A percentile compares a stretch with the other conserved stretches of the same genome.
Evolutionary conservation across 2,797 vertebrate genomes (phyloP).

Genomic region (Taenioides sp.): DNA sequence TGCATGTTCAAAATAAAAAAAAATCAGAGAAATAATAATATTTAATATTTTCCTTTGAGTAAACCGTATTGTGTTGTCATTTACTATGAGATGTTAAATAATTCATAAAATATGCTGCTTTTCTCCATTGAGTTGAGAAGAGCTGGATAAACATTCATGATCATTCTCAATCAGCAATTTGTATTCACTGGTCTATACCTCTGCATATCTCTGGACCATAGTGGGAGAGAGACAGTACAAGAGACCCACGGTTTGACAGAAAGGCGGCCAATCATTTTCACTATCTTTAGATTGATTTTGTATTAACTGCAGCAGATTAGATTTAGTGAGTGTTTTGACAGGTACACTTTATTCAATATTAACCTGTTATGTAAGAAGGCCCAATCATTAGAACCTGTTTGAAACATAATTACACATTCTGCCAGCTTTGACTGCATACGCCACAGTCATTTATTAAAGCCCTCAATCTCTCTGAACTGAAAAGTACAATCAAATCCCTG

Average conservation of each 20-base stretch:
- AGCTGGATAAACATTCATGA: background rate
- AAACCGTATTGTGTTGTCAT: background rate
- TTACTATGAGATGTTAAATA: slow-evolving; percentile 2
- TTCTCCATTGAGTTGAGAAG: background rate
- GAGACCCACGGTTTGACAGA: background rate
- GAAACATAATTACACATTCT: slow-evolving; percentile 41
- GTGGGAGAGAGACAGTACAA: background rate
- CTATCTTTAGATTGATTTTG: slow-evolving; percentile 14
- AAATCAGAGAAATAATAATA: too few relatives aligned
- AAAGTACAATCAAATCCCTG: slow-evolving; percentile 59
- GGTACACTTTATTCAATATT: slow-evolving; percentile 46
- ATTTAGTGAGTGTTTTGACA: slow-evolving; percentile 30
- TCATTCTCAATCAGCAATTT: slow-evolving; percentile 5
- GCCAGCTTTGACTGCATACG: slow-evolving; percentile 42
- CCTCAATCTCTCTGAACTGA: slow-evolving; percentile 39
- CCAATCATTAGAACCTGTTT: slow-evolving; percentile 47
- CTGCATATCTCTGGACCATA: background rate
- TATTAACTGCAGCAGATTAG: slow-evolving; percentile 20
- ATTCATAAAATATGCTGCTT: background rate
- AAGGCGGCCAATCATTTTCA: background rate
- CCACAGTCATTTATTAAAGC: slow-evolving; percentile 54
- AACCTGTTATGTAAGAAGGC: slow-evolving; percentile 50
- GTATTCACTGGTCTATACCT: background rate
- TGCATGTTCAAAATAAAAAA: too few relatives aligned
- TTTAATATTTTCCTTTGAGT: too few relatives aligned